Conservation (phyloP, 92 coral and sea anemone species). For the Epizoanthus scotinus region DNA sequence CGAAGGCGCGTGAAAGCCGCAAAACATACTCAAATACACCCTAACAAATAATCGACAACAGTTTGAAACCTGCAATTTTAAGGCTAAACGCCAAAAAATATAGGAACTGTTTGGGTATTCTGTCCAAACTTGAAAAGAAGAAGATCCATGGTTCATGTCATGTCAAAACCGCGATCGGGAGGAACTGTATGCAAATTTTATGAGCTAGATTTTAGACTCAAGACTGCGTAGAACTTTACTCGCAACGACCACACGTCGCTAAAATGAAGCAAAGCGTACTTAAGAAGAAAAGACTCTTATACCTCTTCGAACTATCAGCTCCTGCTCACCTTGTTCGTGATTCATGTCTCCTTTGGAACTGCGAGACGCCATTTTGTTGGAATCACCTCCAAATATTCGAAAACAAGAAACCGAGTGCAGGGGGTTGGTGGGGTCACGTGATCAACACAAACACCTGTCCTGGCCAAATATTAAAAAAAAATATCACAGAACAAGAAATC, state of each 20-base stretch:
- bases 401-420: conserved; percentile 4
- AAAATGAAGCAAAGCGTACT: background rate
- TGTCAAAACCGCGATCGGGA: background rate
- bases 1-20: too few species aligned
- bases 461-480: too few species aligned
- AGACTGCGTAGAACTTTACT: conserved; percentile 16
- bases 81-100: too few species aligned
- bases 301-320: conserved; percentile 24
- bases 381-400: background rate
- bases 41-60: too few species aligned
- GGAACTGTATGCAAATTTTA: conserved; percentile 26
- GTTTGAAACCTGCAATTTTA: too few species aligned
- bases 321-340: conserved; percentile 27
- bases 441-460: conserved; percentile 19
- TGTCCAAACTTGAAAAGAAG: background rate
- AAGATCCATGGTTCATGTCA: background rate
- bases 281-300: conserved; percentile 3
- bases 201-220: background rate
- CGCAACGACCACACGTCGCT: background rate
- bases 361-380: conserved; percentile 23
- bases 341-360: conserved; percentile 14
- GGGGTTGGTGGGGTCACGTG: conserved; percentile 35
- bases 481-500: too few species aligned
- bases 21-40: too few species aligned
- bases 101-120: background rate